Base-by-base conservation (phyloP, 2,113 vertebrate species). In the Corythornis vintsioides region DNA sequence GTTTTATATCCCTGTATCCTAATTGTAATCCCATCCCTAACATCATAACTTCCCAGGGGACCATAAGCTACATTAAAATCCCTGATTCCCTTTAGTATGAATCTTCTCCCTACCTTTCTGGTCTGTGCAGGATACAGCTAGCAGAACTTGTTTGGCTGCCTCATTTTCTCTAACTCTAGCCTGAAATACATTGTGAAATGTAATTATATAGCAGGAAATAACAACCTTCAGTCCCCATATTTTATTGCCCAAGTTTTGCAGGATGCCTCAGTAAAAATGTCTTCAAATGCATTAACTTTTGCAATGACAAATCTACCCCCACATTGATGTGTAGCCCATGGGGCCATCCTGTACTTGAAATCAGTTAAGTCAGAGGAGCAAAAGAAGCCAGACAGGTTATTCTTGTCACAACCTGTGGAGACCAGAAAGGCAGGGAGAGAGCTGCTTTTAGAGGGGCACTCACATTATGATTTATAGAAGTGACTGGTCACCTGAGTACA, bases 341-440 rank as follows among this genome's bases (percentile, higher is more conserved):
- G 82, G 91, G 67, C 74, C 74, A 73, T 59, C 63, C 63, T 42
- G 22, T 85, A 83, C 87, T 79, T 94, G 87, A 91, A 84, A 87
- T 85, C 66, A 83, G 59, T 83, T 50, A 61, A 92, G 45, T 76
- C 67, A 93, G 90, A 33, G 45, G 38, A 79, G 15, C 9, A n/a
- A 88, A 94, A 95, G 90, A 64, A 94, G 79, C 25, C 79, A 88
- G 67, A 83, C 88, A 77, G 82, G 94, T 92, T 94, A 77, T 89
- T 86, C 95, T 55, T 85, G 94, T 92, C 80, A 55, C 42, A 89
- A 74, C 71, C 72, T 92, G 89, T 3, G 9, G 25, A 77, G 33
- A 42, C 33, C 64, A 83, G 38, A 87, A 83, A 80, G 42, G 38
- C 71, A 87, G 59, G 18, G 19, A 66, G 28, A 79, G 11, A 61